Conservation (phyloP, 2,113 vertebrate genomes). For the Gobiocypris rarus region DNA sequence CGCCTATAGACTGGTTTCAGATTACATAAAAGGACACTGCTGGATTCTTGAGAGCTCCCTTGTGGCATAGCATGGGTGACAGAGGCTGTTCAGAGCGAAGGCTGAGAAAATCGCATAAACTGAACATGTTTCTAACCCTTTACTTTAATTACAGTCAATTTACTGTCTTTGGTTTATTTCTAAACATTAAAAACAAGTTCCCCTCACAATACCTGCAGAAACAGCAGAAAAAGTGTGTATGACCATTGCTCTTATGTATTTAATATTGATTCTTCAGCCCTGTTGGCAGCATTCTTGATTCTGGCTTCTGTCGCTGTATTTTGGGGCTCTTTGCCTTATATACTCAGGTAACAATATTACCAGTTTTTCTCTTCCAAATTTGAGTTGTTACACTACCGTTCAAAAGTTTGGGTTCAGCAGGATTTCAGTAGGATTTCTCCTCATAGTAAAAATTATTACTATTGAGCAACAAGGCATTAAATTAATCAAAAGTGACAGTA, state of each 20-base stretch:
- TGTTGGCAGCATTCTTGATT: conserved; percentile 68
- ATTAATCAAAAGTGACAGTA: not conserved
- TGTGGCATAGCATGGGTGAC: conserved; percentile 58
- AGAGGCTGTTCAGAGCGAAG: conserved; percentile 47
- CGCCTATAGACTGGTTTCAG: conserved; percentile 60
- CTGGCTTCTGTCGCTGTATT: conserved; percentile 62
- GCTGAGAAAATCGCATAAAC: conserved; percentile 49
- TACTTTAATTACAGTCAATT: not conserved
- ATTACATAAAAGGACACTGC: conserved; percentile 66
- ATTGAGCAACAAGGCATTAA: not conserved
- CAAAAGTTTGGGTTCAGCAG: not conserved
- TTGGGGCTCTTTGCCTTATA: conserved; percentile 58
- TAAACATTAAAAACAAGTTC: not conserved
- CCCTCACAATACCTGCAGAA: not conserved
- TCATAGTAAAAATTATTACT: no score
- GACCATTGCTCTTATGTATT: conserved; percentile 1
- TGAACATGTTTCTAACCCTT: not conserved
- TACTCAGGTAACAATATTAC: conserved; percentile 68
- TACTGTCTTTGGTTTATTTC: not conserved
- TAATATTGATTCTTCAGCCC: conserved; percentile 62
- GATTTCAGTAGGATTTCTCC: no score
- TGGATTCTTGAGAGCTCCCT: conserved; percentile 66
- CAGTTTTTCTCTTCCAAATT: not conserved
- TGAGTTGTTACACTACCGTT: not conserved
- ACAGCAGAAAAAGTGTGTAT: not conserved